Evolutionary conservation across 2,797 vertebrate species (phyloP).

Genomic region (Poecilia velifera): DNA sequence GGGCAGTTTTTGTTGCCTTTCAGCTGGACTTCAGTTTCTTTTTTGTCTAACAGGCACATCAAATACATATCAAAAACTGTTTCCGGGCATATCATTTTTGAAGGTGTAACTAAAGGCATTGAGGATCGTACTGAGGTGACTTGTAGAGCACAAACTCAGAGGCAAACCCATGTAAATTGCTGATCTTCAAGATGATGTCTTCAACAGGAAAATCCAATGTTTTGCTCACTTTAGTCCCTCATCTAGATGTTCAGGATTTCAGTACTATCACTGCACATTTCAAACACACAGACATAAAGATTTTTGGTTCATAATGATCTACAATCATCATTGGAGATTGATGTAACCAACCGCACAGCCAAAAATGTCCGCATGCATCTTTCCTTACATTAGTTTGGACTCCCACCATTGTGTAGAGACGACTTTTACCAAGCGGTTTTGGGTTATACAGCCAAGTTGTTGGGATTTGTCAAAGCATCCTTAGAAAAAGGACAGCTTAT

Average conservation of each 20-base stretch:
- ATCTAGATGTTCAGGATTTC: conserved; percentile 61
- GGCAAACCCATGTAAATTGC: background rate
- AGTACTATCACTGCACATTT: conserved; percentile 38
- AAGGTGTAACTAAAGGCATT: background rate
- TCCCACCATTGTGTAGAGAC: background rate
- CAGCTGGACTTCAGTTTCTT: background rate
- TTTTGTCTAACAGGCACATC: background rate
- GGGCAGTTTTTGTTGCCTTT: background rate
- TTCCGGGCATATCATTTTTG: background rate
- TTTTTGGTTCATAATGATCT: conserved; percentile 18
- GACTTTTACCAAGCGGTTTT: background rate
- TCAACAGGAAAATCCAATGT: conserved; percentile 53
- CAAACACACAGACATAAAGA: conserved; percentile 23
- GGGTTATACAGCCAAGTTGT: background rate
- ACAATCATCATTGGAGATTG: background rate
- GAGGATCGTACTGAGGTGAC: conserved; percentile 13
- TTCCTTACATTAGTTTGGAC: background rate
- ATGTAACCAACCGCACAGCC: background rate
- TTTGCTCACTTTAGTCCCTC: conserved; percentile 52
- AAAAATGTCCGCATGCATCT: background rate
- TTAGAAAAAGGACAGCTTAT: background rate
- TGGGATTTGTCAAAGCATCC: background rate
- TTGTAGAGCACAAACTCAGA: conserved; percentile 1
- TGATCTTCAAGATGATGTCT: background rate
- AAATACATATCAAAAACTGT: background rate